These are phyloP conservation scores for Arenaria interpres DNA, from an alignment of 2,113 vertebrate genomes.

Conservation along the genomic window DNA sequence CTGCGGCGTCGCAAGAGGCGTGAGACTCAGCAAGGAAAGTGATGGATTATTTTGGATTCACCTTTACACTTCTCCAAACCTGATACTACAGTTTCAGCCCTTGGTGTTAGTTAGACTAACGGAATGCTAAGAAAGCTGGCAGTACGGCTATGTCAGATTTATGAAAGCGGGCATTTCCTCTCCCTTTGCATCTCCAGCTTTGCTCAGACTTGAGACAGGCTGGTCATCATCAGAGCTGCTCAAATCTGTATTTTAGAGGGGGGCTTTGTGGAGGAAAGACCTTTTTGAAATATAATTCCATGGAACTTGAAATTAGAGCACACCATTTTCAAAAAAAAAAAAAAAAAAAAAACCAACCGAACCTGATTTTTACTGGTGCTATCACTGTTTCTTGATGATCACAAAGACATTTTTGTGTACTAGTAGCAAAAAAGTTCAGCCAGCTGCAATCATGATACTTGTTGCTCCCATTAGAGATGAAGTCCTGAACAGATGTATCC, in stretches of 20 bases:
- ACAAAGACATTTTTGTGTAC: not conserved
- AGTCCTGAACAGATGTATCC: not conserved
- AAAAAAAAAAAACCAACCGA: not conserved
- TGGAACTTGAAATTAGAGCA: not conserved
- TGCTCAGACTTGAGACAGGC: not conserved
- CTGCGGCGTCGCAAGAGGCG: not conserved
- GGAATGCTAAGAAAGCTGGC: not conserved
- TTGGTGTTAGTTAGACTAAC: not conserved
- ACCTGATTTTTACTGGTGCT: not conserved
- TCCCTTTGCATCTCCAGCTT: not conserved
- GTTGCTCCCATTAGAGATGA: not conserved
- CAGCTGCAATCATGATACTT: not conserved
- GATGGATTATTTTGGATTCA: not conserved
- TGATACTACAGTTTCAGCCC: not conserved
- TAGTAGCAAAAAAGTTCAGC: not conserved
- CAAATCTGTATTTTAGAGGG: not conserved
- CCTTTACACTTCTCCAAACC: not conserved
- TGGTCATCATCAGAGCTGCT: not conserved
- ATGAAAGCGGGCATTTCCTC: not conserved
- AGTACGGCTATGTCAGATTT: not conserved
- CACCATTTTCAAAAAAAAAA: not conserved
- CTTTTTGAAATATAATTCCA: not conserved
- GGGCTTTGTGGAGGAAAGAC: not conserved
- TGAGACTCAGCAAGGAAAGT: not conserved
- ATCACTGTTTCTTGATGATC: not conserved